Base-by-base conservation (phyloP, 1,140 invertebrate species). In the Drosophila rufa region DNA sequence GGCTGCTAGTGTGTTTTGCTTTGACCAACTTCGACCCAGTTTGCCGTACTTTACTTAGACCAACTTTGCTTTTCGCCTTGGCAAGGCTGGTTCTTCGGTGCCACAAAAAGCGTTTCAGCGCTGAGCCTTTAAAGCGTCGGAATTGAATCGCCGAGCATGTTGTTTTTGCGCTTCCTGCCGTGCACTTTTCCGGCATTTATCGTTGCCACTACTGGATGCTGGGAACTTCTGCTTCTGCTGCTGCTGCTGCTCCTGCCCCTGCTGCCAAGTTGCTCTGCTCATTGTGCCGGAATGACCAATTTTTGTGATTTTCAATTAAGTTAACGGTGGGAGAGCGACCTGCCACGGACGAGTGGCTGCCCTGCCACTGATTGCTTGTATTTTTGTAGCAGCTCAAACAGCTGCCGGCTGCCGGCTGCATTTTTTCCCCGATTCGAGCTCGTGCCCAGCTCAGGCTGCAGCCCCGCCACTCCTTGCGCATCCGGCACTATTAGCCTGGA, bases 281-380 rank as follows among this genome's bases (percentile, higher is more conserved):
- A 90, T 90, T 89, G 81, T 90, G 82, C 64, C 75, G 81, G 85
- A 89, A 89, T 90, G 85, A 89, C 80, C 85, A 89, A 89, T 89
- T 89, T 90, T 89, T 90, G 85, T 90, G 85, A 89, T 89, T 90
- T 90, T 90, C 81, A 89, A 89, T 90, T 89, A 84, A 89, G 85
- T 89, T 90, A 90, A 89, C 84, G 82, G 80, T 43, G 50, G 56
- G 42, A 68, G 46, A 6, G 61, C 14, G 27, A 27, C 48, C 62
- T 75, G 48, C 50, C 60, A 55, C 43, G 51, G 60, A 51, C 59
- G 43, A 48, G 40, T 51, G 40, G 47, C 45, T 70, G 73, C 40
- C 60, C 62, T 40, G 43, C 50, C 62, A 45, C 62, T 56, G 76
- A 51, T 40, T 43, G 55, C 61, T 47, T 67, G 60, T 84, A 79